These are phyloP conservation scores for Oncorhynchus nerka DNA, from an alignment of 2,113 vertebrate genomes.

Conservation along the genomic window DNA sequence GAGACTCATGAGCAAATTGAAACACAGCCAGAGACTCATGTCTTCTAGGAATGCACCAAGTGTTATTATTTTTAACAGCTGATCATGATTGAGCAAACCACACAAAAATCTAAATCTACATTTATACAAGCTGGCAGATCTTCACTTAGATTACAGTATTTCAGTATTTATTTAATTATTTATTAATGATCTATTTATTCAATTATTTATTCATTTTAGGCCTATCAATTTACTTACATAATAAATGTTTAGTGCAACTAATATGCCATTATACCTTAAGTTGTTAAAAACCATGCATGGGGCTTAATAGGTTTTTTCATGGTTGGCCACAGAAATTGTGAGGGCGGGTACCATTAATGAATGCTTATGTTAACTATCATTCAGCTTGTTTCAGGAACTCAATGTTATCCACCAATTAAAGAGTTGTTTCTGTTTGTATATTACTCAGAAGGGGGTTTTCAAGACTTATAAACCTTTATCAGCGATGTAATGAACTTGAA, in stretches of 20 bases:
- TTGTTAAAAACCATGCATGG: too few relatives aligned
- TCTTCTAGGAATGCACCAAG: neutral
- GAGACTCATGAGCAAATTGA: too few relatives aligned
- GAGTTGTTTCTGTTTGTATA: too few relatives aligned
- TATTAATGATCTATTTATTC: neutral
- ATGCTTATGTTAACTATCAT: neutral
- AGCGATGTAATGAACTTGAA: constrained; percentile 38
- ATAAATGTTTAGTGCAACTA: constrained; percentile 32
- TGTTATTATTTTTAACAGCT: neutral
- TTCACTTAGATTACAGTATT: neutral
- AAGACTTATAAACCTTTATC: constrained; percentile 26
- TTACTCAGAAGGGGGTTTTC: too few relatives aligned
- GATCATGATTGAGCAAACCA: neutral
- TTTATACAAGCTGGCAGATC: neutral
- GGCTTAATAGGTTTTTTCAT: neutral
- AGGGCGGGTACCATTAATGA: neutral
- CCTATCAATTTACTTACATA: neutral
- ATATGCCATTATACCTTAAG: constrained; percentile 48
- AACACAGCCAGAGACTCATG: neutral
- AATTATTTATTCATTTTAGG: constrained; percentile 11
- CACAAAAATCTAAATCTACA: neutral
- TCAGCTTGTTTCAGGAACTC: too few relatives aligned
- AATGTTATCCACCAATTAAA: too few relatives aligned
- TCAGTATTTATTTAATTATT: neutral
- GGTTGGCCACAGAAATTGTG: neutral